phyloP scores from a whole-genome alignment of 2,888 invertebrate species.

The Amphipoea lucens region DNA sequence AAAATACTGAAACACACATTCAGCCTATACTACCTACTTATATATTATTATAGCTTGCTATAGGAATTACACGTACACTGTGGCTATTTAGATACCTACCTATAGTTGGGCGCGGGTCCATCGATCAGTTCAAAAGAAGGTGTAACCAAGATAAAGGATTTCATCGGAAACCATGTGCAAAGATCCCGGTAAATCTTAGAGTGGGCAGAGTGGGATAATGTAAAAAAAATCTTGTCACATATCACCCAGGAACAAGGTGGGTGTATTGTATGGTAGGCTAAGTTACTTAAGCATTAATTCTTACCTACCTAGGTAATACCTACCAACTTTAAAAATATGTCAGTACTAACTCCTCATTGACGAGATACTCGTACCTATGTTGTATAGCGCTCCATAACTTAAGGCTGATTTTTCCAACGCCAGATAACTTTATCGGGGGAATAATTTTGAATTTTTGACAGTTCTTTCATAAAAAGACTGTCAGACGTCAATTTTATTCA shows the following conservation, averaged over 20 bases:
- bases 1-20: background rate
- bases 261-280: background rate
- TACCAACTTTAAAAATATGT: background rate
- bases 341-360: background rate
- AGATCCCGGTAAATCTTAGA: background rate
- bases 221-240: background rate
- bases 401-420: too few relatives aligned
- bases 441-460: too few relatives aligned
- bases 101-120: background rate
- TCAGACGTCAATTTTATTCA: too few relatives aligned
- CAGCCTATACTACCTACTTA: background rate
- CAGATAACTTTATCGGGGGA: too few relatives aligned
- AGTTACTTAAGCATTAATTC: too few relatives aligned
- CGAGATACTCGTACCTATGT: background rate
- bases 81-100: too few relatives aligned
- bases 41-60: too few relatives aligned
- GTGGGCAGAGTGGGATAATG: background rate
- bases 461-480: too few relatives aligned
- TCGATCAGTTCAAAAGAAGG: background rate
- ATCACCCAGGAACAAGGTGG: background rate
- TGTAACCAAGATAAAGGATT: background rate
- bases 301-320: background rate
- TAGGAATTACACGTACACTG: too few relatives aligned
- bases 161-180: background rate
- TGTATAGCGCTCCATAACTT: background rate